Conservation (phyloP, 2,797 vertebrate genomes). For the Hafferia zeledoni region DNA sequence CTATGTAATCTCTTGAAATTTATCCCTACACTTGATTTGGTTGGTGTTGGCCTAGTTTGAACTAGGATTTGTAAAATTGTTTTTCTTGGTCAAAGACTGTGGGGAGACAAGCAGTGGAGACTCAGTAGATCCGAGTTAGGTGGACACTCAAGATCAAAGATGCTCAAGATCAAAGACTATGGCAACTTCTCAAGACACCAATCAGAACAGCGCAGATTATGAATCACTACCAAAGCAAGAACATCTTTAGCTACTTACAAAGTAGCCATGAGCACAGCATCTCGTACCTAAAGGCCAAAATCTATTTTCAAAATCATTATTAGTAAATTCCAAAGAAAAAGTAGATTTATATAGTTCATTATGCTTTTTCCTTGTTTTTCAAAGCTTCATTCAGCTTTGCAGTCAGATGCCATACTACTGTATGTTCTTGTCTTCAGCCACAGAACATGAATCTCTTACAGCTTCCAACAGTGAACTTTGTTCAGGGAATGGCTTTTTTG, state of each 20-base stretch:
- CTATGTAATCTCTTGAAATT: background rate
- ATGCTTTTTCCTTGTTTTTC: background rate
- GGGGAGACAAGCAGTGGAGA: background rate
- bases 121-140: background rate
- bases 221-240: background rate
- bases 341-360: conserved; percentile 1
- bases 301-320: conserved; percentile 34
- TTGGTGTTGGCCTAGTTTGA: background rate
- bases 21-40: background rate
- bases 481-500: conserved; percentile 26
- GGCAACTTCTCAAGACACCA: background rate
- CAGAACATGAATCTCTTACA: conserved; percentile 7
- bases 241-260: background rate
- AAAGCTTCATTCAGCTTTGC: conserved; percentile 16
- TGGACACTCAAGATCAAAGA: background rate
- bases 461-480: conserved; percentile 45
- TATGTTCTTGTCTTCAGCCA: conserved; percentile 16
- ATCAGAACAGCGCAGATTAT: background rate
- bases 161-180: no score
- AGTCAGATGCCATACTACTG: background rate
- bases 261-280: background rate
- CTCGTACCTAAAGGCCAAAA: background rate
- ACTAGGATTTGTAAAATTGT: background rate
- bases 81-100: background rate
- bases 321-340: conserved; percentile 31